These are phyloP conservation scores for Xyliphius kryptos DNA, from an alignment of 2,113 vertebrate genomes.

Conservation along the genomic window DNA sequence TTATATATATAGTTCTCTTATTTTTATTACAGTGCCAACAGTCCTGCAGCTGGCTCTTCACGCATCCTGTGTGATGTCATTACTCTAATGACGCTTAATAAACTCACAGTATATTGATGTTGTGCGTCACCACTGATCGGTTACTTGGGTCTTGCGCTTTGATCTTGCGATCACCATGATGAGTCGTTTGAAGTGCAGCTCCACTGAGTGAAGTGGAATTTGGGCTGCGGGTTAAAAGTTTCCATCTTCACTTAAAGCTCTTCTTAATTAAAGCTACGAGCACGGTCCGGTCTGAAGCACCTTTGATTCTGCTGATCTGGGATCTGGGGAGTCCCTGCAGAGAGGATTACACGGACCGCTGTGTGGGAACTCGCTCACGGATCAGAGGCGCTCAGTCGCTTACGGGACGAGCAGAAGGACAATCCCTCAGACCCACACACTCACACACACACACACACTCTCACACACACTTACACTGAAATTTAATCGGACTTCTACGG, in stretches of 20 bases:
- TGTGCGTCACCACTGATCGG: background rate
- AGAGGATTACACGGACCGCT: constrained; percentile 44
- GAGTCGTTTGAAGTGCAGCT: constrained; percentile 9
- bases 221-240: constrained; percentile 20
- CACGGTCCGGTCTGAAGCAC: constrained; percentile 25
- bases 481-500: too few relatives aligned
- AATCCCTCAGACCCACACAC: background rate
- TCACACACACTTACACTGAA: too few relatives aligned
- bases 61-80: background rate
- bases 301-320: constrained; percentile 25
- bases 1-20: too few relatives aligned
- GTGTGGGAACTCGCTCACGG: constrained; percentile 26
- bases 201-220: constrained; percentile 1
- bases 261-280: constrained; percentile 41
- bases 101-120: too few relatives aligned
- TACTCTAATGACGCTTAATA: background rate
- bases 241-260: constrained; percentile 29
- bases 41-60: too few relatives aligned
- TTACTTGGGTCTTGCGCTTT: constrained; percentile 1
- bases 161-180: background rate
- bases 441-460: too few relatives aligned
- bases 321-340: constrained; percentile 27
- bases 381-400: constrained; percentile 8
- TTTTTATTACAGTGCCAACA: too few relatives aligned
- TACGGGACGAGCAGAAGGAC: background rate